These are phyloP conservation scores for Nephila pilipes DNA, from an alignment of 1,140 invertebrate genomes.

Conservation along the genomic window DNA sequence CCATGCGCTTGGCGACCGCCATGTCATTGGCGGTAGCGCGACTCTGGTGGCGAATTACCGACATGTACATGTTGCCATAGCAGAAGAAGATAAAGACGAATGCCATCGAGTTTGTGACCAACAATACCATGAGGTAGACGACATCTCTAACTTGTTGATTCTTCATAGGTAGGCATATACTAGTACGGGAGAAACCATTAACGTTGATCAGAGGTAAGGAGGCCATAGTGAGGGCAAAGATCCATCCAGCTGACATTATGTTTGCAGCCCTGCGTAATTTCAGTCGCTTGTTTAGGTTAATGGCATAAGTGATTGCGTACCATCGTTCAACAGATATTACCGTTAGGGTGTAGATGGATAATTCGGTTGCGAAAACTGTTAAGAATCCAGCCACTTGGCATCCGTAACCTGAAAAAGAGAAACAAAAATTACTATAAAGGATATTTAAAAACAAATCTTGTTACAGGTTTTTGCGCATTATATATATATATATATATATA, in stretches of 20 bases:
- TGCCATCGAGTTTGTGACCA: conserved; percentile 95
- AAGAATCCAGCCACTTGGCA: conserved; percentile 93
- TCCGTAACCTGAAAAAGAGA: conserved; percentile 83
- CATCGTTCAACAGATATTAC: conserved; percentile 93
- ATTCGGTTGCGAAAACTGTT: conserved; percentile 92
- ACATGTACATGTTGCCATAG: conserved; percentile 94
- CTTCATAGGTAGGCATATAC: conserved; percentile 97
- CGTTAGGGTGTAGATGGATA: conserved; percentile 92
- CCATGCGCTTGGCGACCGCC: conserved; percentile 92
- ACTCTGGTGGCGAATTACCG: conserved; percentile 93
- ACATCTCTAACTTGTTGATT: conserved; percentile 88
- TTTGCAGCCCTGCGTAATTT: conserved; percentile 87
- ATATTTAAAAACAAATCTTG: too few relatives aligned
- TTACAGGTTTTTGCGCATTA: too few relatives aligned
- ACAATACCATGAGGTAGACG: conserved; percentile 94
- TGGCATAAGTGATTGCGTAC: conserved; percentile 93
- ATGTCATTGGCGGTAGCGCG: conserved; percentile 92
- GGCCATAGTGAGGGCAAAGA: conserved; percentile 94
- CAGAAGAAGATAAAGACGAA: conserved; percentile 97
- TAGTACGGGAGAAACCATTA: conserved; percentile 97
- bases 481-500: too few relatives aligned
- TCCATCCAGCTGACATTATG: conserved; percentile 96
- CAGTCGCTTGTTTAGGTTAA: conserved; percentile 88
- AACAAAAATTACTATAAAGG: too few relatives aligned
- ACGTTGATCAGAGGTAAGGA: conserved; percentile 93